A percentile compares a stretch with the other conserved stretches of the same genome.
These are phyloP conservation scores for Neocrepidodera transversa DNA, from an alignment of 2,888 invertebrate species.

Conservation along the genomic window DNA sequence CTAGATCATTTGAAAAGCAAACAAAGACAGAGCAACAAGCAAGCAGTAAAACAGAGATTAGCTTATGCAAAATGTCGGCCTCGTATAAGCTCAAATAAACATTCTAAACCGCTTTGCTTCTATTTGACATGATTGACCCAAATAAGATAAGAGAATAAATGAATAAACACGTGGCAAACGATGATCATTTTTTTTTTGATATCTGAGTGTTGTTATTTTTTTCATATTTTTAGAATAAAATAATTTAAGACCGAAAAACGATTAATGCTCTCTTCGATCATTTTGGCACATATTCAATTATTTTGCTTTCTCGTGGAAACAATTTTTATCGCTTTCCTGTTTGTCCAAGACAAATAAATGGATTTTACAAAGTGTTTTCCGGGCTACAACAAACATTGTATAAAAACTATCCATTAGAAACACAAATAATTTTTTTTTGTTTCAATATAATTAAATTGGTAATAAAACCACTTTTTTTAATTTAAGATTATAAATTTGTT, in stretches of 20 bases:
- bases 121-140: constrained; percentile 42
- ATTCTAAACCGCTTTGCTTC: constrained; percentile 34
- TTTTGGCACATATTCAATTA: not conserved
- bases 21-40: constrained; percentile 23
- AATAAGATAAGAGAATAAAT: constrained; percentile 41
- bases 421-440: no score
- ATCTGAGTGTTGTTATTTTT: constrained; percentile 1
- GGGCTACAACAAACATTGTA: no score
- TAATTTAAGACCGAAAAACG: not conserved
- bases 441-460: no score
- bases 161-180: constrained; percentile 24
- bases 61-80: constrained; percentile 20
- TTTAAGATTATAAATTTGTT: no score
- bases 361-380: no score
- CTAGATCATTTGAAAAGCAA: constrained; percentile 21
- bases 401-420: no score
- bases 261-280: not conserved
- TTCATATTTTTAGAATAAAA: constrained; percentile 8
- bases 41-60: constrained; percentile 5
- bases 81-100: constrained; percentile 36
- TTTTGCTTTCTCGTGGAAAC: no score
- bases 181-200: no score
- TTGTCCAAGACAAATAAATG: no score
- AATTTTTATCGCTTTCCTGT: no score
- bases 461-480: no score